Base-by-base conservation (phyloP, 2,888 invertebrate species). In the Clitarchus hookeri region DNA sequence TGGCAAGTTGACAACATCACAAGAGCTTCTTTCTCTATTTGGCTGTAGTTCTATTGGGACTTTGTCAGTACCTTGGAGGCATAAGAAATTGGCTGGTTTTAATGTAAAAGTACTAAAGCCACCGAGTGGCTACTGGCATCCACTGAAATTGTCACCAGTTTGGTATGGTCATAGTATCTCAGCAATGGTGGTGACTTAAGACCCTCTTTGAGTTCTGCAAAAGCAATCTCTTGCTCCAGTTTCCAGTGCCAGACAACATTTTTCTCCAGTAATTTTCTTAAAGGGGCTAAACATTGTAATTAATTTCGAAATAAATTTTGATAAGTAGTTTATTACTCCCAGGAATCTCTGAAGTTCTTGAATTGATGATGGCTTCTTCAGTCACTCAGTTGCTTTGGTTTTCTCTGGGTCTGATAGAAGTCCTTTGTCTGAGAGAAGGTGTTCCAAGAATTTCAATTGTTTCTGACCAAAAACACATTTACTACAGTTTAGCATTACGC, bases 11-110 rank as follows among this genome's bases (percentile, higher is more conserved):
- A 8, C n/a, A 65, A 23, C 0, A 91, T 86, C 13, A 90, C 91
- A 16, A 91, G 86, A 0, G 90, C 90, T 88, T 91, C 91, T 87
- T 91, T 83, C 84, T 83, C 85, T 13, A 91, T 91, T 87, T 91
- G 90, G 0, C 90, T 90, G 86, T 91, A 91, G 36, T 89, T 86
- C 26, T 87, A 88, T 87, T 91, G 91, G 3, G 90, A 88, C 3
- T 86, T 87, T 78, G 88, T 89, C 44, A 91, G 86, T n/a, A 89
- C 88, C 87, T 90, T 88, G 1, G 90, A 91, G 0, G 90, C 90
- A 87, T 90, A 91, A 6, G 90, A 89, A 19, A 91, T 89, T n/a
- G 90, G 89, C 84, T 90, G 87, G 19, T 88, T 86, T 36, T 36
- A 1, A 3, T 36, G 36, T 36, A 36, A 36, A 36, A 36, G 36